Evolutionary conservation across 37 sponge, comb jelly and placozoan species (phyloP).

Genomic region (Spongia lamella): DNA sequence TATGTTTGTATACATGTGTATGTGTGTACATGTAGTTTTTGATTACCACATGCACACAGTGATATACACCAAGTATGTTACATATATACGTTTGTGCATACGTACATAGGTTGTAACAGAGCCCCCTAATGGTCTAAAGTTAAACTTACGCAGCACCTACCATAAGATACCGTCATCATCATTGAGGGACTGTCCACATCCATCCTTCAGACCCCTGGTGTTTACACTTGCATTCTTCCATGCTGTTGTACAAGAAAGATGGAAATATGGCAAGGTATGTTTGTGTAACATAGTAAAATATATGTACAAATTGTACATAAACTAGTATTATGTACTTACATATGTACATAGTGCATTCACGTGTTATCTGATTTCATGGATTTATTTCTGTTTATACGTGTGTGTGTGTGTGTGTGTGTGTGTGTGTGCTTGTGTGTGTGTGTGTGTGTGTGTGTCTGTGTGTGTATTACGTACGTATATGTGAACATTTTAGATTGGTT

Average conservation of each 20-base stretch:
- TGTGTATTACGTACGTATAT: not conserved
- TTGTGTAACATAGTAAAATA: too few relatives aligned
- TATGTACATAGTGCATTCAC: not conserved
- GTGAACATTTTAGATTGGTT: slow-evolving; percentile 84
- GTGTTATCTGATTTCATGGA: too few relatives aligned
- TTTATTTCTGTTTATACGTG: too few relatives aligned
- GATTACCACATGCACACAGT: too few relatives aligned
- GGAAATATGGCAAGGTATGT: slow-evolving; percentile 97
- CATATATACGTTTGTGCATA: not conserved
- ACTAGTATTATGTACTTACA: too few relatives aligned
- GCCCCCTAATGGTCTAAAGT: slow-evolving; percentile 98
- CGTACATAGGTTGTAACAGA: slow-evolving; percentile 94
- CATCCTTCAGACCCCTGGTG: slow-evolving; percentile 90
- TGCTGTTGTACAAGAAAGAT: slow-evolving; percentile 97
- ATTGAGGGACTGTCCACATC: slow-evolving; percentile 87
- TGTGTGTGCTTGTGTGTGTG: too few relatives aligned
- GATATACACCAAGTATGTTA: too few relatives aligned
- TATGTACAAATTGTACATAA: too few relatives aligned
- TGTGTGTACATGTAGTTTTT: slow-evolving; percentile 3
- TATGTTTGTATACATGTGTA: slow-evolving; percentile 15
- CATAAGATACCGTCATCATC: slow-evolving; percentile 83
- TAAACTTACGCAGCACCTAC: slow-evolving; percentile 95
- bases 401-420: too few relatives aligned
- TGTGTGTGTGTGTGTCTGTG: too few relatives aligned
- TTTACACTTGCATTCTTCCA: slow-evolving; percentile 98